Evolutionary conservation across 2,797 vertebrate species (phyloP), one percentile per base, ranked within the genome.

Genomic region (Spinus olivaceus): DNA sequence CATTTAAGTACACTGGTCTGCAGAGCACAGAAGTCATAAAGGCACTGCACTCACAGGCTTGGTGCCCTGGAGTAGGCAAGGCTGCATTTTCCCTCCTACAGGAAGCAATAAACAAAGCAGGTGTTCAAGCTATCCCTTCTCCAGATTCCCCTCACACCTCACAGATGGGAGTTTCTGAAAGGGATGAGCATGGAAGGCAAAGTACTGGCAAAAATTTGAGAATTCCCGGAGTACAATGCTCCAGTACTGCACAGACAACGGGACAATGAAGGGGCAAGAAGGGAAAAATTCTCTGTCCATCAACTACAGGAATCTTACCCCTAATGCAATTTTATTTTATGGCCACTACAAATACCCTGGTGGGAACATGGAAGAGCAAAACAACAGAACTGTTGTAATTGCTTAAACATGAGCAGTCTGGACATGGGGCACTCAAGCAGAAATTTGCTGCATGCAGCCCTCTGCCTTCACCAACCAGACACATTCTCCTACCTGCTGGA

Each of bases 1-100:
- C 23, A 14, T n/a, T 10, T 8, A n/a, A 23, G 12, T 23, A 5
- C 3, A 4, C 17, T 39, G 44, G 17, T 33, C 59, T 37, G 63
- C 33, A 10, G 32, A 25, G 25, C 10, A 1, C 35, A 14, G 54
- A 27, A 42, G 27, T 37, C 28, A 30, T 0, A 13, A 56, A 54
- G 24, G 30, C 65, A 25, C 35, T 10, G 9, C 18, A 5, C 0
- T 12, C 8, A 2, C 1, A 5, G 15, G 37, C 16, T 23, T 1
- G 0, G 8, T 2, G 49, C n/a, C 3, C 25, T 8, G 7, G 10
- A 57, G 27, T 1, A 15, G 33, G 27, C 12, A 12, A 28, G 13
- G 39, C 47, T 33, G 2, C 5, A 1, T 11, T 71, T 66, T 70
- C 6, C 20, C 32, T 28, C 6, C 1, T 1, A 23, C 14, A 63